Evolutionary conservation across 2,797 vertebrate genomes (phyloP).

Genomic region (Sparus aurata): DNA sequence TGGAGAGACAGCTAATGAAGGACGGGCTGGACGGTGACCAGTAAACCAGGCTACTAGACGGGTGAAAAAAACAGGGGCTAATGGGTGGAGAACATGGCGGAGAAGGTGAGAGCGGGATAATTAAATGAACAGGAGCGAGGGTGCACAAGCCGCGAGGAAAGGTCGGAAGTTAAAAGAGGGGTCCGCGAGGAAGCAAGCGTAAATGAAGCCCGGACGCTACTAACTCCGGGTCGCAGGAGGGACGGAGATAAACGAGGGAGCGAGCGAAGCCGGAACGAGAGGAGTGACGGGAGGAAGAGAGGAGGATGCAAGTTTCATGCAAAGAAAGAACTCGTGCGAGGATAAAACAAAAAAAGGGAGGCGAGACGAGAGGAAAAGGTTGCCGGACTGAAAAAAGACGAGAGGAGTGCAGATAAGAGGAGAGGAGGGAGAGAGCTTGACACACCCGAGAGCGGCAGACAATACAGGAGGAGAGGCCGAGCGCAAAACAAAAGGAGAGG

Average conservation of each 20-base stretch:
- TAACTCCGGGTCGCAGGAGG: constrained; percentile 43
- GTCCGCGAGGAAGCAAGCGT: constrained; percentile 28
- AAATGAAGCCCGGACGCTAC: constrained; percentile 55
- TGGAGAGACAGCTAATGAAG: constrained; percentile 28
- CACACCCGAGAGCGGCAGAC: constrained; percentile 31
- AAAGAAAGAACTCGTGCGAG: constrained; percentile 3
- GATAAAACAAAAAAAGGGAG: constrained; percentile 25
- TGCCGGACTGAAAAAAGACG: background rate
- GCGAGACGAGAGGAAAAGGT: constrained; percentile 11
- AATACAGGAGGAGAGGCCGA: constrained; percentile 28
- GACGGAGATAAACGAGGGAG: constrained; percentile 55
- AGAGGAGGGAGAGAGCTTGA: constrained; percentile 26
- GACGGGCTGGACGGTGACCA: constrained; percentile 16
- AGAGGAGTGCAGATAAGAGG: constrained; percentile 10
- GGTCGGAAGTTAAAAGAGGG: constrained; percentile 41
- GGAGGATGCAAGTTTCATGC: background rate
- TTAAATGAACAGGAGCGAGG: constrained; percentile 41
- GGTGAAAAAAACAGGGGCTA: constrained; percentile 33
- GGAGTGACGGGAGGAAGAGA: background rate
- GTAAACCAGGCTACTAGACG: constrained; percentile 16
- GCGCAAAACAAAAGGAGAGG: constrained; percentile 37
- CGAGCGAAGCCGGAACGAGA: constrained; percentile 36
- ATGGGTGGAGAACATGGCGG: constrained; percentile 38
- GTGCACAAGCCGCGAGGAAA: constrained; percentile 35
- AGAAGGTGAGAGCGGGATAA: constrained; percentile 27